A percentile compares a stretch with the other conserved stretches of the same genome.
Conservation (phyloP, 2,113 vertebrate genomes). For the Bubo scandiacus region DNA sequence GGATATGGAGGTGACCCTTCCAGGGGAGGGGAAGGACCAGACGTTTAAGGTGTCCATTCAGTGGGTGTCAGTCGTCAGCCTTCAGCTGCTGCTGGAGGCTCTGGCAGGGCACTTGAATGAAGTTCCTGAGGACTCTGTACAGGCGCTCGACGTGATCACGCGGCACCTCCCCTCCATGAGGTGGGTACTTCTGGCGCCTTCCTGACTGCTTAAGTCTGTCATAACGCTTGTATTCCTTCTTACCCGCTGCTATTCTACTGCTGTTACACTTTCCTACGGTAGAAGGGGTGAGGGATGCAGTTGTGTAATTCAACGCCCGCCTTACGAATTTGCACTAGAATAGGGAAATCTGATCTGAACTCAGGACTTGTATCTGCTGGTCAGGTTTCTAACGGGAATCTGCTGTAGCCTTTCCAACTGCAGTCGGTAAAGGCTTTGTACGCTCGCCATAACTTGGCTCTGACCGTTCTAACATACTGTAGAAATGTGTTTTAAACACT, state of each 20-base stretch:
- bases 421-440: background rate
- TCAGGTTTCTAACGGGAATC: conserved; percentile 34
- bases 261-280: background rate
- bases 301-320: conserved; percentile 26
- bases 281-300: background rate
- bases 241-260: background rate
- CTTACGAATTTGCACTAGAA: conserved; percentile 34
- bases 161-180: conserved; percentile 98
- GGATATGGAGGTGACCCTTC: conserved; percentile 97
- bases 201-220: background rate
- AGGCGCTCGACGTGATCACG: conserved; percentile 97
- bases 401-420: background rate
- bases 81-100: conserved; percentile 96
- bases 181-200: conserved; percentile 65
- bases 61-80: conserved; percentile 98
- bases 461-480: background rate
- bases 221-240: background rate
- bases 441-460: background rate
- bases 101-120: conserved; percentile 94
- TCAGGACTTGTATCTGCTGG: background rate
- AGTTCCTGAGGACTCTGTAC: conserved; percentile 96
- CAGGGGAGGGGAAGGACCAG: conserved; percentile 98
- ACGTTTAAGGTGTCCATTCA: conserved; percentile 98
- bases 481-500: background rate
- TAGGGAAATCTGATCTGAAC: conserved; percentile 49